Evolutionary conservation across 2,888 invertebrate genomes (phyloP).

Genomic region (Tribolium freemani): DNA sequence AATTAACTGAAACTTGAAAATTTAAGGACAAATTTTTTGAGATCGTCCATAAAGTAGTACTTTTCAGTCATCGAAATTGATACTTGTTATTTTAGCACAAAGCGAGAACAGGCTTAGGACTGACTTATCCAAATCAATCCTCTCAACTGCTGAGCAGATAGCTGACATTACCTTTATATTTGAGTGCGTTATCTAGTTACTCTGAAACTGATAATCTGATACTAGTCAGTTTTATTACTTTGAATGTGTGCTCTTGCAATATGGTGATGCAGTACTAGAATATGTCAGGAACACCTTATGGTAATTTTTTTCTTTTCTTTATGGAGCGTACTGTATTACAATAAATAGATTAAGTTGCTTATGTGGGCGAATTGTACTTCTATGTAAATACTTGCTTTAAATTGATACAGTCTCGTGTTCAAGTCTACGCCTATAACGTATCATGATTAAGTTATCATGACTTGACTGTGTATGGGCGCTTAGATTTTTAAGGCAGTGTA

Average conservation of each 20-base stretch:
- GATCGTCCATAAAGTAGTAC: too few relatives aligned
- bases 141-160: too few relatives aligned
- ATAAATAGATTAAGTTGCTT: constrained; percentile 19
- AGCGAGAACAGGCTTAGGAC: too few relatives aligned
- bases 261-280: neutral
- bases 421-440: constrained; percentile 7
- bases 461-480: neutral
- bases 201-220: neutral
- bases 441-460: constrained; percentile 5
- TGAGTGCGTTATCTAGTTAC: too few relatives aligned
- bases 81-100: too few relatives aligned
- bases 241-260: neutral
- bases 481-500: neutral
- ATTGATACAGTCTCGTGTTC: constrained; percentile 15
- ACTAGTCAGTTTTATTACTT: neutral
- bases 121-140: too few relatives aligned
- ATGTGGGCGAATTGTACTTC: constrained; percentile 25
- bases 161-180: too few relatives aligned
- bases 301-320: constrained; percentile 24
- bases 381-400: constrained; percentile 10
- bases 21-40: too few relatives aligned
- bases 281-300: constrained; percentile 30
- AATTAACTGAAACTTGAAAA: too few relatives aligned
- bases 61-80: too few relatives aligned
- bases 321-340: neutral